Percentiles rank a stretch among this genome's conserved stretches.
These are phyloP conservation scores for Formica exsecta DNA, from an alignment of 1,140 invertebrate genomes.

Conservation along the genomic window DNA sequence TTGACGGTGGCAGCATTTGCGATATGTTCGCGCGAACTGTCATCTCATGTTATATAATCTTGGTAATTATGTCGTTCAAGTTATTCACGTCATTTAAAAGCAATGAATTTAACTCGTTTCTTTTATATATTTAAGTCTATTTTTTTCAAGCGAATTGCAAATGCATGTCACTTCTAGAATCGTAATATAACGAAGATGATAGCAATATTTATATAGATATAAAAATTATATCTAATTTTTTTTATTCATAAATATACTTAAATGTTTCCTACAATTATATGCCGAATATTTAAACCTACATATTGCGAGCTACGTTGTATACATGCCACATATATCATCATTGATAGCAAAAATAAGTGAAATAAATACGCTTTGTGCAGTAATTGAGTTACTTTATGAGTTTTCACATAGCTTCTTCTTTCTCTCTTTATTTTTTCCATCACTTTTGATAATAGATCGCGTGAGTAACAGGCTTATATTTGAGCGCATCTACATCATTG, in stretches of 20 bases:
- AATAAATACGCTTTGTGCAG: not conserved
- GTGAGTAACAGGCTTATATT: not conserved
- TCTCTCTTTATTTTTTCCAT: not conserved
- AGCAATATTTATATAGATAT: not conserved
- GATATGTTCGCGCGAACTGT: constrained; percentile 46
- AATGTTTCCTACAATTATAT: not conserved
- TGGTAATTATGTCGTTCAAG: constrained; percentile 42
- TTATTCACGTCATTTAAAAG: constrained; percentile 23
- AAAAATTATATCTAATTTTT: not conserved
- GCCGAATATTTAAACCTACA: not conserved
- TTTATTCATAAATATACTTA: not conserved
- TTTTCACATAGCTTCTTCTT: not conserved
- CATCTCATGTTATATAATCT: constrained; percentile 47
- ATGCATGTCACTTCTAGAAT: not conserved
- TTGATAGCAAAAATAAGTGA: not conserved
- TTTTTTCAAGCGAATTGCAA: constrained; percentile 10
- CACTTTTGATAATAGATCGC: not conserved
- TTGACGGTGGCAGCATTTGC: constrained; percentile 62
- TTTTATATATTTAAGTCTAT: not conserved
- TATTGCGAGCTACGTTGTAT: too few species aligned
- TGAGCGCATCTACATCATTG: constrained; percentile 4
- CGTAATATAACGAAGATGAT: not conserved
- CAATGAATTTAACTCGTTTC: not conserved
- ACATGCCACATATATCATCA: not conserved
- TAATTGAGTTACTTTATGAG: not conserved